Base-by-base conservation (phyloP, 1,140 invertebrate genomes). In the Stegodyphus dumicola region DNA sequence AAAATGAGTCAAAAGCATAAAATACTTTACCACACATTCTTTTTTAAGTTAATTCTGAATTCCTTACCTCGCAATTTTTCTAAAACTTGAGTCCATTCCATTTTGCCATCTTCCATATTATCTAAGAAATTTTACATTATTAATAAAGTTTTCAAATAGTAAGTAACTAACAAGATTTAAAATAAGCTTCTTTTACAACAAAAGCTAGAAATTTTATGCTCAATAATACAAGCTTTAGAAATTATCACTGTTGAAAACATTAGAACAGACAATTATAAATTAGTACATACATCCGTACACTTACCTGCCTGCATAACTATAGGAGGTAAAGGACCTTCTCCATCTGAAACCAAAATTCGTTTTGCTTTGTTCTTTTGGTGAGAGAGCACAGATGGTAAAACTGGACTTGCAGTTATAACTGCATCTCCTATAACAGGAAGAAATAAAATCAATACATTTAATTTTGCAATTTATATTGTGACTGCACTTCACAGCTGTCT, bases 251-350 rank as follows among this genome's bases (percentile, higher is more conserved):
- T 33, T 33, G 33, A 33, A 33, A 33, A 33, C 33, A 33, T 33
- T 33, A 1, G 1, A 33, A 33, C 33, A 33, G 3, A 33, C 33
- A 33, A 33, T 33, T 33, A 33, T 33, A 33, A 33, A 33, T 33
- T 33, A 3, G 33, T 33, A 33, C 33, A 33, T 33, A 33, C 33
- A 33, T 33, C 3, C 3, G 33, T 60, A 6, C 2, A 9, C 54
- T 13, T 66, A 87, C 86, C 86, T 78, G 48, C 17, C 11, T 48
- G 75, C 7, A 85, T 49, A 3, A 87, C 7, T 60, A 88, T 80
- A 60, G 88, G 88, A 48, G 88, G 88, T 64, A 88, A 75, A 13
- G 64, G 66, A 3, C 87, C 87, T 75, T 87, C 84, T 6, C n/a
- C 49, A 87, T 88, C 88, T 7, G 53, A 64, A 6, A 88, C 69